These are phyloP conservation scores for Stylophora pistillata DNA, from an alignment of 64 coral and sea anemone genomes.

Conservation along the genomic window DNA sequence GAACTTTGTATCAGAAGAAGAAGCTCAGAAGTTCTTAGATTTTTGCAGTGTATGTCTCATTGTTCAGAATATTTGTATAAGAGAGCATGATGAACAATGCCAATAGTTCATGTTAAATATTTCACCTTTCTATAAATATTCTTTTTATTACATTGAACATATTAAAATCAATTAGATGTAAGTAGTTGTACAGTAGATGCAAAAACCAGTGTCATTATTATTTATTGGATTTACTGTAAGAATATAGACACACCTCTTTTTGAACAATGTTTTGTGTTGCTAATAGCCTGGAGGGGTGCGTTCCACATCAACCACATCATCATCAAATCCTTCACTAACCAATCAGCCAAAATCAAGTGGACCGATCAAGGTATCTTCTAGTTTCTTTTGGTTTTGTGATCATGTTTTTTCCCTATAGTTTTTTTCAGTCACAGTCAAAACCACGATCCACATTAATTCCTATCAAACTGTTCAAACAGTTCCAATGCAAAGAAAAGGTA, in stretches of 20 bases:
- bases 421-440: no score
- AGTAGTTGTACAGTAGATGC: no score
- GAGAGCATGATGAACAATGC: no score
- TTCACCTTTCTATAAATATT: not conserved
- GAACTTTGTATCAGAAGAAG: conserved; percentile 94
- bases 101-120: not conserved
- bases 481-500: no score
- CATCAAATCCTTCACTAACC: not conserved
- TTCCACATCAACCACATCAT: conserved; percentile 11
- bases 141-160: no score
- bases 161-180: no score
- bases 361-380: conserved; percentile 1
- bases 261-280: not conserved
- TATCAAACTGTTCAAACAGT: no score
- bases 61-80: not conserved
- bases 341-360: conserved; percentile 7
- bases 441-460: no score
- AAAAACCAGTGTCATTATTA: no score
- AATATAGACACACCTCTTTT: no score
- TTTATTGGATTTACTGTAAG: no score
- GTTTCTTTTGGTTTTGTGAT: not conserved
- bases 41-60: conserved; percentile 86
- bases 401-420: no score
- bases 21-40: conserved; percentile 86
- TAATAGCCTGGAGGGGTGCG: conserved; percentile 5